Evolutionary conservation across 2,113 vertebrate species (phyloP).

Genomic region (Brienomyrus longianalis): DNA sequence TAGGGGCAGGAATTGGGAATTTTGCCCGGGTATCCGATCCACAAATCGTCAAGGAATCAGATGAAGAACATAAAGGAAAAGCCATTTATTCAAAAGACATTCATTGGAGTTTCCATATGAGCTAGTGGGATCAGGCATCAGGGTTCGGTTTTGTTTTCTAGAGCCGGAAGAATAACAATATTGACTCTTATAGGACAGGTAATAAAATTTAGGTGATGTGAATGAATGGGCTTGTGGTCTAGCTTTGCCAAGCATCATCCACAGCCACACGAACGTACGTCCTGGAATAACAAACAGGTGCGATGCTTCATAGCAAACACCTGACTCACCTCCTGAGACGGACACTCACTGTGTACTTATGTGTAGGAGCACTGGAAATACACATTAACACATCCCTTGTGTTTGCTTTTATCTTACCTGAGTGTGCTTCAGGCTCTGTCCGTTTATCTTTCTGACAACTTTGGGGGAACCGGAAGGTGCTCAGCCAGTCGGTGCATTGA

Average conservation of each 20-base stretch:
- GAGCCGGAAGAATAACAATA: not conserved
- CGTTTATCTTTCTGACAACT: not conserved
- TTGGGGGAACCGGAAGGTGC: not conserved
- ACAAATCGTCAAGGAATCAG: not conserved
- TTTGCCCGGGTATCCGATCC: not conserved
- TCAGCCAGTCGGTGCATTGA: not conserved
- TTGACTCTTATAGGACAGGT: not conserved
- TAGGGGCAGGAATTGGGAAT: not conserved
- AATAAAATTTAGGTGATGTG: not conserved
- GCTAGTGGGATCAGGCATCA: not conserved
- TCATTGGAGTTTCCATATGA: not conserved
- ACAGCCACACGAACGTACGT: not conserved
- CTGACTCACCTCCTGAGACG: not conserved
- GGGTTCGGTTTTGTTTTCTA: not conserved
- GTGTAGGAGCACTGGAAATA: not conserved
- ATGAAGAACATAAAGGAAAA: not conserved
- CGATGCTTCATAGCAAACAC: not conserved
- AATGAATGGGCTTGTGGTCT: not conserved
- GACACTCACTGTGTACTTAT: not conserved
- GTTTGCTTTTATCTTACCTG: not conserved
- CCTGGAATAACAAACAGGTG: not conserved
- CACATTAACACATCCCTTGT: not conserved
- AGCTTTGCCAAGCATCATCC: not conserved
- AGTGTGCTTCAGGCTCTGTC: not conserved
- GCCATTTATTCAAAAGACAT: not conserved